Evolutionary conservation across 2,888 invertebrate genomes (phyloP), one percentile per base, ranked within the genome.

Genomic region (Myopa tessellatipennis): DNA sequence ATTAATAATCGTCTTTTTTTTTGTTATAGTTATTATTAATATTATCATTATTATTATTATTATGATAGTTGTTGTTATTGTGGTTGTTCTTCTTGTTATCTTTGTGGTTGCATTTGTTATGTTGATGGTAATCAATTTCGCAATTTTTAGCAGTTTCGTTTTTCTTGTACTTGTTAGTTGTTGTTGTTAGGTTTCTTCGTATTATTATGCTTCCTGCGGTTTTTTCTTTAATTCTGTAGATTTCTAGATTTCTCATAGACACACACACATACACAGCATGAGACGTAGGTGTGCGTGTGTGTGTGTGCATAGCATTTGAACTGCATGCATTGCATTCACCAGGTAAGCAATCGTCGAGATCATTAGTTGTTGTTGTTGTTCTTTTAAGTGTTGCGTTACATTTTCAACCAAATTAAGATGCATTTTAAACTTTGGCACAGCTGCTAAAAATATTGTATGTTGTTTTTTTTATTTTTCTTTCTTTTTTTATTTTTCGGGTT

Each of bases 351-450:
- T 71, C 38, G 36, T 18, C 38, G 45, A 71, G 40, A 60, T 58
- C 58, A 71, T 71, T 60, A 38, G 58, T 38, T 16, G 58, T 71
- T 70, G 68, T 45, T 60, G 55, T 40, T 71, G 36, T 26, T 70
- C 14, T 45, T 50, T n/a, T 71, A 58, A 8, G 8, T 36, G 55
- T 50, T 52, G 36, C 14, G 10, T 16, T n/a, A 34, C 26, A 26
- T 34, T 55, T 70, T 55, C 8, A 6, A 16, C 5, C n/a, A 18
- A n/a, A 8, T 55, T 70, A 18, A 18, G n/a, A 18, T 16, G n/a
- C 60, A 60, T 60, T 26, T 34, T 34, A 61, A 26, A 26, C 36
- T 36, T 34, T 65, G 26, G 34, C 36, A 7, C 38, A 36, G 14
- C 36, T 36, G 34, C 34, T 65, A 7, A 14, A 5, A n/a, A 6